phyloP scores from a whole-genome alignment of 1,140 invertebrate genomes.

The Caligus rogercresseyi region DNA sequence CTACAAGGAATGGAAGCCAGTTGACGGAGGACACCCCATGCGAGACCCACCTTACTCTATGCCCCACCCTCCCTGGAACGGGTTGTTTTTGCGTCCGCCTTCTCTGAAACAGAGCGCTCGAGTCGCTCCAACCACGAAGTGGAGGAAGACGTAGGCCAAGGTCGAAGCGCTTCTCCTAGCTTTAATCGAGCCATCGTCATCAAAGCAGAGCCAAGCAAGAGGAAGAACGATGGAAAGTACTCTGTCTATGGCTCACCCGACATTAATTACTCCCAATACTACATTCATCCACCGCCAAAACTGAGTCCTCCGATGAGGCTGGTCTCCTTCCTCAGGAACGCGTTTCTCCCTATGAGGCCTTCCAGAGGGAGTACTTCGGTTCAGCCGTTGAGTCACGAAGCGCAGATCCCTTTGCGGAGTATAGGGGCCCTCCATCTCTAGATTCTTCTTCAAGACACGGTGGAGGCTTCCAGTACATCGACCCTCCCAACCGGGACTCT shows the following conservation, averaged over 20 bases:
- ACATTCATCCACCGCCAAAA: background rate
- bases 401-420: constrained; percentile 1
- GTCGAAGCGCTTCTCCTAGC: background rate
- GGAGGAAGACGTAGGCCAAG: background rate
- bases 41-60: constrained; percentile 3
- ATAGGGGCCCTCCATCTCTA: background rate
- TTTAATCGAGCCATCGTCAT: background rate
- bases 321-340: background rate
- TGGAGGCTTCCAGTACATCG: background rate
- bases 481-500: background rate
- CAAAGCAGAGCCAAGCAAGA: background rate
- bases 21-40: constrained; percentile 5
- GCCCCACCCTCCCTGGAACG: background rate
- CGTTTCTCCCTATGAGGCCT: background rate
- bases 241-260: constrained; percentile 15
- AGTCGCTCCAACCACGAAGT: background rate
- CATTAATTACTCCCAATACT: constrained; percentile 11
- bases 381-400: background rate
- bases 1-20: constrained; percentile 12
- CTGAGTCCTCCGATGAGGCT: background rate
- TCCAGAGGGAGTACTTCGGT: constrained; percentile 3
- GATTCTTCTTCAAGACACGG: background rate
- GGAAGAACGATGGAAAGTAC: background rate
- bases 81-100: background rate
- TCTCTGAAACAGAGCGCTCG: background rate